Conservation (phyloP, 2,888 invertebrate species). For the Cephonodes hylas region DNA sequence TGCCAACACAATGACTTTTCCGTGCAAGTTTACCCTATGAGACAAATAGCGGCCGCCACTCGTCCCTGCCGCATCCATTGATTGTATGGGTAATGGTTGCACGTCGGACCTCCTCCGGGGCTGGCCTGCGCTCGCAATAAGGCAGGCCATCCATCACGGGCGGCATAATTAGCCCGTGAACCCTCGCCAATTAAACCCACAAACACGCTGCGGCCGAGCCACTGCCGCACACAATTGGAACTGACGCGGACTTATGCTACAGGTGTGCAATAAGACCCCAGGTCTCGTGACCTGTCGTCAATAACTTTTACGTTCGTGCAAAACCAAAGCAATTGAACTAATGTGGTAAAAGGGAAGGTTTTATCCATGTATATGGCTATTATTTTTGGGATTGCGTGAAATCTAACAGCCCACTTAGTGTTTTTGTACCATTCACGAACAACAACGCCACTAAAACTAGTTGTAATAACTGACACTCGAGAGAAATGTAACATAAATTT, state of each 20-base stretch:
- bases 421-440: no score
- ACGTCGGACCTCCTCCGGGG: not conserved
- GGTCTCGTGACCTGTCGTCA: not conserved
- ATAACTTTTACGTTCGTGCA: no score
- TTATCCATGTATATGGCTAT: no score
- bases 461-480: no score
- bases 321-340: no score
- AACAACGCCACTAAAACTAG: no score
- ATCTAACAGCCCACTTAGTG: no score
- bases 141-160: not conserved
- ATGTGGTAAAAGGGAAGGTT: no score
- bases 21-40: not conserved
- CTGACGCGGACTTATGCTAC: not conserved
- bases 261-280: not conserved
- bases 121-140: not conserved
- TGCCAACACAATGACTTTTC: not conserved
- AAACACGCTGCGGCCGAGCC: slow-evolving; percentile 1
- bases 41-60: slow-evolving; percentile 2
- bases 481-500: no score
- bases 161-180: not conserved
- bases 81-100: not conserved
- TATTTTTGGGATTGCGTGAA: no score
- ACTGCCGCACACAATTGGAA: not conserved
- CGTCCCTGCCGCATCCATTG: not conserved
- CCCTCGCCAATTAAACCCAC: not conserved